Evolutionary conservation across 2,888 invertebrate genomes (phyloP).

Genomic region (Napeogenes inachia): DNA sequence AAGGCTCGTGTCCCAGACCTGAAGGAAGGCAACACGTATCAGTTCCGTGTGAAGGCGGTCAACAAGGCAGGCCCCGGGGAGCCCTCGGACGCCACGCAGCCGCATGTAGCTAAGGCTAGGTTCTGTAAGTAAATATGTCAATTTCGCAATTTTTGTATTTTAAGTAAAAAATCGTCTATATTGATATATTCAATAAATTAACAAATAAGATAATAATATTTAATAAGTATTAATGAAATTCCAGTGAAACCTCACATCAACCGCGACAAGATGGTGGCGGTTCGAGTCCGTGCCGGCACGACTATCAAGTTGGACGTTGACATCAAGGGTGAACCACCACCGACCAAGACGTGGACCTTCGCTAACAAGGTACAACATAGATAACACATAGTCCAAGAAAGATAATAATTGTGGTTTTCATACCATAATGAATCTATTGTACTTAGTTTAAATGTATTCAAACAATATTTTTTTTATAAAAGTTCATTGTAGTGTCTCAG

Average conservation of each 20-base stretch:
- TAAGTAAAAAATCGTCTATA: background rate
- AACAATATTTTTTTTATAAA: too few species aligned
- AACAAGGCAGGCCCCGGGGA: constrained; percentile 97
- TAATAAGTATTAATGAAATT: background rate
- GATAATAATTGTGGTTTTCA: too few species aligned
- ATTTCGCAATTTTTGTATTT: too few species aligned
- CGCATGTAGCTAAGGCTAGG: constrained; percentile 91
- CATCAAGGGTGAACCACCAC: constrained; percentile 97
- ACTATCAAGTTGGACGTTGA: constrained; percentile 94
- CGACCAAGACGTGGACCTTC: constrained; percentile 90
- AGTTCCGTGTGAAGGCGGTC: constrained; percentile 95
- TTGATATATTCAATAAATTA: background rate
- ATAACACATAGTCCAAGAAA: too few species aligned
- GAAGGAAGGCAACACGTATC: constrained; percentile 94
- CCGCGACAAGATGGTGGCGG: constrained; percentile 92
- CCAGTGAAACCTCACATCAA: constrained; percentile 96
- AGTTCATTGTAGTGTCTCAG: too few species aligned
- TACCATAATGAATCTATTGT: too few species aligned
- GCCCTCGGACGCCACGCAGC: constrained; percentile 92
- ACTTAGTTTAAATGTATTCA: too few species aligned
- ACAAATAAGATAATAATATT: too few species aligned
- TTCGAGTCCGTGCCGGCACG: constrained; percentile 94
- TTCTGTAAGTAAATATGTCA: constrained; percentile 80
- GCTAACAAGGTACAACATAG: constrained; percentile 72
- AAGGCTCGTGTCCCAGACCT: constrained; percentile 91